Evolutionary conservation across 2,888 invertebrate genomes (phyloP).

Genomic region (Fragum sueziense): DNA sequence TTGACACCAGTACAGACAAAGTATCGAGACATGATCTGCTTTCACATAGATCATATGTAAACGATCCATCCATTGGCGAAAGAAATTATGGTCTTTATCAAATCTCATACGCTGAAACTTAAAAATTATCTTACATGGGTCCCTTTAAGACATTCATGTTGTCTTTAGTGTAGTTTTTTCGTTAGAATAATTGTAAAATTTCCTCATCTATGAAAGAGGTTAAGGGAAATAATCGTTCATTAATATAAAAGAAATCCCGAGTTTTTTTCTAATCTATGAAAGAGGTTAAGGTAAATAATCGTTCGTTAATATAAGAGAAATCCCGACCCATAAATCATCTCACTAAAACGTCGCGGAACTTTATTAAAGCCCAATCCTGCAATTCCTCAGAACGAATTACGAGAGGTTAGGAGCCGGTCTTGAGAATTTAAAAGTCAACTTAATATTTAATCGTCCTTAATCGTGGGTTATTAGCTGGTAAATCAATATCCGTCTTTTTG

Average conservation of each 20-base stretch:
- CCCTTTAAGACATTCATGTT: too few species aligned
- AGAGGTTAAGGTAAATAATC: neutral
- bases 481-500: neutral
- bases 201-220: too few species aligned
- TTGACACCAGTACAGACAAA: too few species aligned
- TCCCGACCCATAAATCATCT: neutral
- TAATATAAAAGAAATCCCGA: neutral
- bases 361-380: neutral
- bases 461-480: neutral
- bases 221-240: neutral
- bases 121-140: too few species aligned
- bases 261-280: too few species aligned
- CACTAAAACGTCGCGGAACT: neutral
- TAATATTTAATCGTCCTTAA: conserved; percentile 9
- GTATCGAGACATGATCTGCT: too few species aligned
- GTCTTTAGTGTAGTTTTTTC: too few species aligned
- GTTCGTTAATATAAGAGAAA: neutral
- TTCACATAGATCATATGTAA: too few species aligned
- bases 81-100: too few species aligned
- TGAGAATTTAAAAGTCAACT: conserved; percentile 12
- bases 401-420: neutral
- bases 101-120: too few species aligned
- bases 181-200: too few species aligned
- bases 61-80: too few species aligned
- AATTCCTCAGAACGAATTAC: neutral